Evolutionary conservation across 2,888 invertebrate species (phyloP), one percentile per base, ranked within the genome.

Genomic region (Drosophila anomalata): DNA sequence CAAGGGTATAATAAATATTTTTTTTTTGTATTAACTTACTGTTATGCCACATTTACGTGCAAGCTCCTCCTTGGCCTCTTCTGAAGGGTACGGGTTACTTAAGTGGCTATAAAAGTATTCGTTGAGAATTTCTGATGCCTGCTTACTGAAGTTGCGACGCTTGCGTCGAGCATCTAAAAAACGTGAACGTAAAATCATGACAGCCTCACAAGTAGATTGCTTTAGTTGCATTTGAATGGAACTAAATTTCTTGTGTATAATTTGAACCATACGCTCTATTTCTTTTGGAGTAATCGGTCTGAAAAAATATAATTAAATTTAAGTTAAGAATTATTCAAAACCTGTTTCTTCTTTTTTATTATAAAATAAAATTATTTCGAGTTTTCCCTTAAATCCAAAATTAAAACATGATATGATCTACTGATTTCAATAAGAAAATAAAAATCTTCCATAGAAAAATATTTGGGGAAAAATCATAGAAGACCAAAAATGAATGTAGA

Each of bases 51-150:
- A 99, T 93, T 99, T 99, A 92, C 99, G 94, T 60, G 99, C 99
- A 92, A 99, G 94, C 92, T 99, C 99, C 93, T 99, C 99, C 93
- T 99, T 99, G 78, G 99, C 99, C 93, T 99, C 99, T 93, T 99
- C 99, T 91, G 98, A 98, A 77, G 99, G 99, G 93, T 99, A 99
- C 31, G 99, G 99, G 94, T 99, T 99, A 91, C 98, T 98, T 89
- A 99, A 95, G 93, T 99, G 99, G 88, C 99, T 99, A 93, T 99
- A 99, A 93, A 99, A 99, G 93, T 99, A 99, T 93, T 99, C 99
- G 93, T 99, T 99, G 87, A 99, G 94, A 89, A 99, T 98, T 94
- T 99, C 99, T 26, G 99, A 99, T 60, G 99, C 99, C 92, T 99
- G 99, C 94, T 99, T 99, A 94, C 98, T 99, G 93, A 99, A 99